These are phyloP conservation scores for Galaxea fascicularis DNA, from an alignment of 92 coral and sea anemone species.

Conservation along the genomic window DNA sequence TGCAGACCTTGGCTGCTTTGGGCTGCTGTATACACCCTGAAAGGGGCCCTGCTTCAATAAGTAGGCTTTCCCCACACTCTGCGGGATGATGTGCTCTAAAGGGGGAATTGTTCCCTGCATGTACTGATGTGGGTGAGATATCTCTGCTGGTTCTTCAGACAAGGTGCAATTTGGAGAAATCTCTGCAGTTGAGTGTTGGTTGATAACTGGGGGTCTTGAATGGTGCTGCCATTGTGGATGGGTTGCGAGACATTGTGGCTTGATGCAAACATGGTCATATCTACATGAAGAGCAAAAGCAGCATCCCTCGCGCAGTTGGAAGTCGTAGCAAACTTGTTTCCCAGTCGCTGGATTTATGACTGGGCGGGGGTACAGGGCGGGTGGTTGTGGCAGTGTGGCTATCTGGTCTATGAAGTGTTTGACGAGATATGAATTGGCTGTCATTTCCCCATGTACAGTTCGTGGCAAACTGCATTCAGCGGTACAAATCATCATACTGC, in stretches of 20 bases:
- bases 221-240: constrained; percentile 14
- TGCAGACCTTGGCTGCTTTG: constrained; percentile 48
- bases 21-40: background rate
- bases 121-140: constrained; percentile 2
- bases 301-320: background rate
- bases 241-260: too few relatives aligned
- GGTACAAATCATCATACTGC: background rate
- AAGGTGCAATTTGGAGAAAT: too few relatives aligned
- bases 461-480: constrained; percentile 5
- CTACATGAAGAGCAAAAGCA: constrained; percentile 15
- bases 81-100: background rate
- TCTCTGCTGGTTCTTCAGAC: too few relatives aligned
- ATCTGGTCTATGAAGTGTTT: too few relatives aligned
- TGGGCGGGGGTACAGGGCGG: constrained; percentile 2
- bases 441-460: constrained; percentile 1
- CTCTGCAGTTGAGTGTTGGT: too few relatives aligned
- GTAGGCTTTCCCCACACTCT: too few relatives aligned
- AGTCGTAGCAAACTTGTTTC: too few relatives aligned
- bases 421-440: background rate
- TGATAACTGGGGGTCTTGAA: background rate
- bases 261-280: too few relatives aligned
- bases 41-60: too few relatives aligned
- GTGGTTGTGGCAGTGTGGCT: background rate
- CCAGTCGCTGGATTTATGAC: constrained; percentile 10
- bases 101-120: background rate